Base-by-base conservation (phyloP, 2,888 invertebrate genomes). In the Dermolepida albohirtum region DNA sequence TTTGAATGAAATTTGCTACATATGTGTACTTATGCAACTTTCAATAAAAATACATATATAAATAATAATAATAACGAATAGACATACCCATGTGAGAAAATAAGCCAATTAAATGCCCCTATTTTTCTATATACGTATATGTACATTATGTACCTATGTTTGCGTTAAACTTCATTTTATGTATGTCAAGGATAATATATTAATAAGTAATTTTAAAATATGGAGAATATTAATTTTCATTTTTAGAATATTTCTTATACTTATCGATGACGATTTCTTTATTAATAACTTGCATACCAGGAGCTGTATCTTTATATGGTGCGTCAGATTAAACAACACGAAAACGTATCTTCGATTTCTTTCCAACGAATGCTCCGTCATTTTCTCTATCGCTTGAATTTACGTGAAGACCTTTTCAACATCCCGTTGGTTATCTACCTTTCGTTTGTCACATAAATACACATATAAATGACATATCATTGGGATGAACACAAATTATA, bases 401-500 rank as follows among this genome's bases (percentile, higher is more conserved):
- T 40, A 64, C 64, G 64, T 52, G 62, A 51, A 55, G 64, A 64
- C 50, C 52, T 39, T 64, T 65, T 44, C 50, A 40, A 50, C 64
- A 34, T 40, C 22, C 64, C 69, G 59, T 52, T 68, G 70, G 70
- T 74, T 71, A 73, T 71, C 69, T 72, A 70, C 71, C 71, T 71
- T 69, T 72, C 71, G 71, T 55, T 69, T 69, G 64, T 47, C 47
- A 67, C 67, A 71, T 68, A 71, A 71, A 72, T 71, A 67, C 5
- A 16, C 14, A 16, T 44, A 6, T 57, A 67, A 64, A 64, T 64
- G 62, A 71, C 69, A 72, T 71, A 72, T 73, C 71, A 62, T 71
- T 27, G 47, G 51, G 68, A 68, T 66, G 70, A 69, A 72, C 70
- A 70, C 70, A 72, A 68, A 70, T 69, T 52, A 43, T 72, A 57